These are phyloP conservation scores for Eptatretus atami DNA, from an alignment of 2,797 vertebrate species.

Conservation along the genomic window DNA sequence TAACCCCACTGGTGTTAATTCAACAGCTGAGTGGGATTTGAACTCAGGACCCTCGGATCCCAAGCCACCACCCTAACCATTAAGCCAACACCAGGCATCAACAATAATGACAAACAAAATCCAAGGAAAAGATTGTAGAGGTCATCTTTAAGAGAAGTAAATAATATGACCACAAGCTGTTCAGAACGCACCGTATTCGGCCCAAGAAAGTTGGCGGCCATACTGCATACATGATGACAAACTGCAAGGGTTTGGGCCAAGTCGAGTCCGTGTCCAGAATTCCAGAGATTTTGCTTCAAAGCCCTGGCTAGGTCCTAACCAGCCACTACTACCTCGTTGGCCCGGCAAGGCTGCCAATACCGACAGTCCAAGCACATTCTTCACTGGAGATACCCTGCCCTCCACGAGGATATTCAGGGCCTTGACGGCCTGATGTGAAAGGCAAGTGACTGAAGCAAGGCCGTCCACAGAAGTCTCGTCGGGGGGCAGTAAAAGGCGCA, in stretches of 20 bases:
- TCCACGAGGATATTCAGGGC: conserved; percentile 52
- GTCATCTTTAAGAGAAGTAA: too few relatives aligned
- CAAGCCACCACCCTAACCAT: too few relatives aligned
- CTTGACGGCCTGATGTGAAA: conserved; percentile 28
- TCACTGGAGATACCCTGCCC: conserved; percentile 19
- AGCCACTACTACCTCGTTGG: conserved; percentile 29
- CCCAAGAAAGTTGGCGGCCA: conserved; percentile 65
- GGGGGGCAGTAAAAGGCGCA: conserved; percentile 56
- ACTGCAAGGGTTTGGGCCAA: conserved; percentile 43
- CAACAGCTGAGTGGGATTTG: too few relatives aligned
- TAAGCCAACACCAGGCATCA: too few relatives aligned
- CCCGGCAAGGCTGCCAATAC: conserved; percentile 30
- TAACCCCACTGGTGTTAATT: too few relatives aligned
- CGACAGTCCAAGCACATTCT: conserved; percentile 25
- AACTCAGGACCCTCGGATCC: too few relatives aligned
- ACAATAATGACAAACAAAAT: too few relatives aligned
- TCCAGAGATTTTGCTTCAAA: conserved; percentile 39
- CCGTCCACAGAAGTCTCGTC: conserved; percentile 27
- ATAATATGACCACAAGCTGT: too few relatives aligned
- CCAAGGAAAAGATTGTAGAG: too few relatives aligned
- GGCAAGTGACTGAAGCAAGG: conserved; percentile 18
- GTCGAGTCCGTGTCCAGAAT: conserved; percentile 26
- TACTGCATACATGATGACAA: conserved; percentile 38
- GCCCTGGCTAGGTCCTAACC: conserved; percentile 19
- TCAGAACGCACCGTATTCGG: conserved; percentile 35